These are phyloP conservation scores for Cryptotermes secundus DNA, from an alignment of 1,140 invertebrate genomes.

Conservation along the genomic window DNA sequence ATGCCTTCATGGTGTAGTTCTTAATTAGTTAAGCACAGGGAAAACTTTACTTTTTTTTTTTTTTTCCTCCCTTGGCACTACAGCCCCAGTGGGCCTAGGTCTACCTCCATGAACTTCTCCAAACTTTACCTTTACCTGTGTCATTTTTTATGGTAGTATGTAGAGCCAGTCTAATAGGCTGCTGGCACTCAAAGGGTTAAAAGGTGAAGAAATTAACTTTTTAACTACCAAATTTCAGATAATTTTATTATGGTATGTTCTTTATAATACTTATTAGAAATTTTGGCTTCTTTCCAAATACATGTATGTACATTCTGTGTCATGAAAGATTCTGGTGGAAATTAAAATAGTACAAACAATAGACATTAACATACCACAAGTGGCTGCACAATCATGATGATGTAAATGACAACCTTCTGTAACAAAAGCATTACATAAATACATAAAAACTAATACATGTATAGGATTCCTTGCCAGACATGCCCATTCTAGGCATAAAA, in stretches of 20 bases:
- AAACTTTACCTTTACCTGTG: too few relatives aligned
- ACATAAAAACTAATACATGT: not conserved
- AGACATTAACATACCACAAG: not conserved
- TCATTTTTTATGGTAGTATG: too few relatives aligned
- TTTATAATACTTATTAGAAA: not conserved
- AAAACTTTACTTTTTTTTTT: too few relatives aligned
- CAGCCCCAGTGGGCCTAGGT: too few relatives aligned
- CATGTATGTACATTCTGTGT: slow-evolving; percentile 17
- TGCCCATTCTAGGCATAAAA: not conserved
- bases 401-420: not conserved
- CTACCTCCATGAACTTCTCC: too few relatives aligned
- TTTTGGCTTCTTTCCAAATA: not conserved
- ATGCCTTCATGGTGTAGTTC: too few relatives aligned
- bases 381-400: not conserved
- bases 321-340: not conserved
- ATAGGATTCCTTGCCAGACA: not conserved
- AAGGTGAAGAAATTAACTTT: too few relatives aligned
- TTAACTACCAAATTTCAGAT: slow-evolving; percentile 4
- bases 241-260: not conserved
- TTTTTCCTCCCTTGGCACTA: too few relatives aligned
- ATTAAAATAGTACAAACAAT: not conserved
- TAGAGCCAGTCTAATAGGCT: too few relatives aligned
- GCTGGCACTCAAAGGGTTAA: too few relatives aligned
- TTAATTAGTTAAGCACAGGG: too few relatives aligned
- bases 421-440: not conserved